Evolutionary conservation across 2,888 invertebrate species (phyloP).

Genomic region (Zaprionus obscuricornis): DNA sequence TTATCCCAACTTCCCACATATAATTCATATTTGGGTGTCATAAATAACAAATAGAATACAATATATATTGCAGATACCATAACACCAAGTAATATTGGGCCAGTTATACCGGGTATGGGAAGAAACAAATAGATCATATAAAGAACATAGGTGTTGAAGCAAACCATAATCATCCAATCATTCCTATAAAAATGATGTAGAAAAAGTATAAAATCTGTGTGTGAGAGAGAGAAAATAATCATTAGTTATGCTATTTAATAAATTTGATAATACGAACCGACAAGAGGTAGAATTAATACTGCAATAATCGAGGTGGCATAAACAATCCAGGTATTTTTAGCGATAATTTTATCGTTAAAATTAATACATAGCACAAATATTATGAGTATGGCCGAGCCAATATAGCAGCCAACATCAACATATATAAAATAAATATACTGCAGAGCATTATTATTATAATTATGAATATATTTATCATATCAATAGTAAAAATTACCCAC

Average conservation of each 20-base stretch:
- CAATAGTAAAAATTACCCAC: conserved; percentile 25
- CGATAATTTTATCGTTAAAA: conserved; percentile 7
- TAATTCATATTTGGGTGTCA: neutral
- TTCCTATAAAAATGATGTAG: conserved; percentile 23
- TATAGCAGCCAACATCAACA: conserved; percentile 20
- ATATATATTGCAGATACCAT: neutral
- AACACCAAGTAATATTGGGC: conserved; percentile 27
- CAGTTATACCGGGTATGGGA: conserved; percentile 33
- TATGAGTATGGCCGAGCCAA: neutral
- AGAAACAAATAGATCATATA: conserved; percentile 49
- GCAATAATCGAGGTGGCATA: conserved; percentile 27
- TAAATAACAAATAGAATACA: neutral
- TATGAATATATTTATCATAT: neutral
- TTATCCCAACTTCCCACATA: too few species aligned
- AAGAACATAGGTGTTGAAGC: conserved; percentile 44
- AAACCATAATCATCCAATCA: conserved; percentile 13
- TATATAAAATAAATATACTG: conserved; percentile 21
- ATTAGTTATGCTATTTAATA: neutral
- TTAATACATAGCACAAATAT: conserved; percentile 29
- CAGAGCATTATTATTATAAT: neutral
- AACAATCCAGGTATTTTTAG: conserved; percentile 13
- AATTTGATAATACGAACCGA: conserved; percentile 30
- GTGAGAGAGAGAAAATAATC: neutral
- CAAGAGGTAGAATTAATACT: neutral
- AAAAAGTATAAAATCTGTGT: conserved; percentile 2